These are phyloP conservation scores for Meta bourneti DNA, from an alignment of 2,888 invertebrate species.

Conservation along the genomic window DNA sequence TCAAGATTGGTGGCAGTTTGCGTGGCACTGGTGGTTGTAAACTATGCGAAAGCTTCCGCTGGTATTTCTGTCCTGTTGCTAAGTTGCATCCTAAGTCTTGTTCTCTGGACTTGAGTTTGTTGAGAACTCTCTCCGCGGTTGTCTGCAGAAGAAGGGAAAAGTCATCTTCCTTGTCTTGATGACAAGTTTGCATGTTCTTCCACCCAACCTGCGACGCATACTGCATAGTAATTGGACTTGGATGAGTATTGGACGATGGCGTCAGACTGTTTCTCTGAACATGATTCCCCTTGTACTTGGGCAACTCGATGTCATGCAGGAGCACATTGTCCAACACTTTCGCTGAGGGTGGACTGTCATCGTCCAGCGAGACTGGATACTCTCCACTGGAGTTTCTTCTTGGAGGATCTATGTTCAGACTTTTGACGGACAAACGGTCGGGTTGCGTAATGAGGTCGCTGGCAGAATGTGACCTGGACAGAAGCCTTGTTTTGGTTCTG, in stretches of 20 bases:
- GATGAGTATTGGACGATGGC: constrained; percentile 36
- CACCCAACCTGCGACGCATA: constrained; percentile 16
- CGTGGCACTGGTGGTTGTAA: constrained; percentile 60
- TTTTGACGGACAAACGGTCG: constrained; percentile 32
- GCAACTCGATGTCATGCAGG: constrained; percentile 57
- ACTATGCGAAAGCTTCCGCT: constrained; percentile 35
- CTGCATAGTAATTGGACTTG: constrained; percentile 43
- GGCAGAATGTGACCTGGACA: constrained; percentile 69
- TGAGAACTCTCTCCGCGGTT: constrained; percentile 68
- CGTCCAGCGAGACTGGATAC: constrained; percentile 12
- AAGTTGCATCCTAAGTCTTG: constrained; percentile 51
- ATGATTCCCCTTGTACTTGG: constrained; percentile 37
- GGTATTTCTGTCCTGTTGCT: constrained; percentile 32
- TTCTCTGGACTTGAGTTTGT: constrained; percentile 57
- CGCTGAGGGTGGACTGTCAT: neutral
- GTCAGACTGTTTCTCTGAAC: constrained; percentile 37
- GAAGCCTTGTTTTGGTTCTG: constrained; percentile 59
- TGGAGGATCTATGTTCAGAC: constrained; percentile 40
- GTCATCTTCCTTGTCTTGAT: constrained; percentile 54
- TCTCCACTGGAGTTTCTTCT: constrained; percentile 74
- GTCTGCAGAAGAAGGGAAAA: constrained; percentile 64
- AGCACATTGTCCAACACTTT: constrained; percentile 33
- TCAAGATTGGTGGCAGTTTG: constrained; percentile 66
- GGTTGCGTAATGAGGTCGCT: constrained; percentile 45
- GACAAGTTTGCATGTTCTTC: constrained; percentile 3